A percentile compares a stretch with the other conserved stretches of the same genome.
These are phyloP conservation scores for Didymodactylos carnosus DNA, from an alignment of 2,888 invertebrate species.

Conservation along the genomic window DNA sequence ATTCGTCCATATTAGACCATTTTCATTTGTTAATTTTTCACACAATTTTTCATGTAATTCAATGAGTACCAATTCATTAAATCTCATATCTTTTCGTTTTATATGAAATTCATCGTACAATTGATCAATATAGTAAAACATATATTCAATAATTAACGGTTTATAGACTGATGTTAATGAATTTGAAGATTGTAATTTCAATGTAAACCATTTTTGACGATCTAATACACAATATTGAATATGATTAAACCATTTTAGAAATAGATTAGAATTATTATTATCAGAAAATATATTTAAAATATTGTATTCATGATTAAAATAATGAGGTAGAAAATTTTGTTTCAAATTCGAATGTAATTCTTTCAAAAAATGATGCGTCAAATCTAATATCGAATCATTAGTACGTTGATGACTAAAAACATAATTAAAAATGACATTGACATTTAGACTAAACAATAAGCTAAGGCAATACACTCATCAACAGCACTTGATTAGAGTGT, in stretches of 20 bases:
- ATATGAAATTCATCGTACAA: not conserved
- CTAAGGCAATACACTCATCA: too few relatives aligned
- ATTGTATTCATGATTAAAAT: conserved; percentile 1
- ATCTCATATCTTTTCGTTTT: not conserved
- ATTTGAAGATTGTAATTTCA: not conserved
- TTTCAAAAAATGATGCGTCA: not conserved
- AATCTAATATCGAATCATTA: too few relatives aligned
- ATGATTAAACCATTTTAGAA: not conserved
- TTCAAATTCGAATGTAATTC: not conserved
- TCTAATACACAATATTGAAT: not conserved
- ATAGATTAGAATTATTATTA: not conserved
- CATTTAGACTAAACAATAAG: too few relatives aligned
- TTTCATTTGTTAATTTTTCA: not conserved
- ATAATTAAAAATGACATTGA: not conserved
- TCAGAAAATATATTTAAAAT: not conserved
- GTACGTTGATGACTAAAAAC: not conserved
- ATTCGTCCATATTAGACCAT: not conserved
- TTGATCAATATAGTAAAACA: not conserved
- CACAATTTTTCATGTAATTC: not conserved
- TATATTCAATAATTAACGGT: not conserved
- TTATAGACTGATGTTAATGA: not conserved
- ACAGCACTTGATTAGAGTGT: too few relatives aligned
- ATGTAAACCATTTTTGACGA: too few relatives aligned
- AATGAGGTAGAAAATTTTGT: not conserved
- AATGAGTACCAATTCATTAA: not conserved